Evolutionary conservation across 2,113 vertebrate species (phyloP).

Genomic region (Piaya cayana): DNA sequence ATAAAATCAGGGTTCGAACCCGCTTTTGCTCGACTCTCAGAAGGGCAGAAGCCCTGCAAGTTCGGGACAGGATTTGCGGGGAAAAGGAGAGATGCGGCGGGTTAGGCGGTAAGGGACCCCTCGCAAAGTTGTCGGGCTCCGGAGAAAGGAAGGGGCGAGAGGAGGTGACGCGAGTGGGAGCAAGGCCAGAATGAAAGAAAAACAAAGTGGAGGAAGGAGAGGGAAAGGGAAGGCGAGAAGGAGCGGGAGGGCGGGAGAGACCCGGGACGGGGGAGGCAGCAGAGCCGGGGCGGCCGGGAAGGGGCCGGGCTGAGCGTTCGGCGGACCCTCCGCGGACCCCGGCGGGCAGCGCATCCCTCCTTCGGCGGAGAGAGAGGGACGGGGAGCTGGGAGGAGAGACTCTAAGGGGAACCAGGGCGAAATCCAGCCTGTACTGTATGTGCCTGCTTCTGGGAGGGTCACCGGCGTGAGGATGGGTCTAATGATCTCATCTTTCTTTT

Average conservation of each 20-base stretch:
- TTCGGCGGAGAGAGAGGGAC: background rate
- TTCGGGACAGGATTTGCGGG: background rate
- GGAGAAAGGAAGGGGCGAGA: background rate
- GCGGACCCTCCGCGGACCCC: background rate
- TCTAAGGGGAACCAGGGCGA: background rate
- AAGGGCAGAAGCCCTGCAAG: background rate
- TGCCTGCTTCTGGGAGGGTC: slow-evolving; percentile 56
- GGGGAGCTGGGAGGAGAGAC: background rate
- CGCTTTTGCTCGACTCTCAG: background rate
- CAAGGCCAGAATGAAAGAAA: background rate
- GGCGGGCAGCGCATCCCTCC: background rate
- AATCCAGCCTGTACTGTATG: background rate
- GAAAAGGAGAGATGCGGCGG: background rate
- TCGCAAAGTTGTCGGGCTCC: background rate
- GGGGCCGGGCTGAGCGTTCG: background rate
- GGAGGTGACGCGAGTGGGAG: background rate
- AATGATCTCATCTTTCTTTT: slow-evolving; percentile 81
- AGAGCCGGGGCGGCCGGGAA: background rate
- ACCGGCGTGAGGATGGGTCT: slow-evolving; percentile 71
- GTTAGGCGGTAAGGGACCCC: background rate
- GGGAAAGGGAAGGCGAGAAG: background rate
- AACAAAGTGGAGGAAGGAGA: background rate
- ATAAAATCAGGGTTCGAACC: background rate
- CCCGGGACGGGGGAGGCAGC: background rate
- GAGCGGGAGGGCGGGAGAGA: background rate